Conservation (phyloP, 1,140 invertebrate genomes). For the Lepidostoma basale region DNA sequence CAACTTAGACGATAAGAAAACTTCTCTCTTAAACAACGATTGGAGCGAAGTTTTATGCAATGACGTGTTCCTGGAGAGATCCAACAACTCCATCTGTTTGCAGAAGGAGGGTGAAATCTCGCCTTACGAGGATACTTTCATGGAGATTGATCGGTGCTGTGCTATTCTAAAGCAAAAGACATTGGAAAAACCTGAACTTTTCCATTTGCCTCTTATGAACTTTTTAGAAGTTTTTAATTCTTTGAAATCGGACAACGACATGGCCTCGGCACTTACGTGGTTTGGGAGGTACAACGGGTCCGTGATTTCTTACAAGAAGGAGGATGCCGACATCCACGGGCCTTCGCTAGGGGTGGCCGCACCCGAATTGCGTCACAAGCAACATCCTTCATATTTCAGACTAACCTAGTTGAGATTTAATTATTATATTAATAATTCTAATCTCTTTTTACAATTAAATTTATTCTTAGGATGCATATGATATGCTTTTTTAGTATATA, state of each 20-base stretch:
- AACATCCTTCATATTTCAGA: slow-evolving; percentile 11
- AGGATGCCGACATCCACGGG: not conserved
- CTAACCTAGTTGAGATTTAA: slow-evolving; percentile 10
- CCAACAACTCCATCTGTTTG: slow-evolving; percentile 11
- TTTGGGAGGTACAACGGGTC: slow-evolving; percentile 4
- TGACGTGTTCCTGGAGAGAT: slow-evolving; percentile 21
- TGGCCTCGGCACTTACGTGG: not conserved
- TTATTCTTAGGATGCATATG: not conserved
- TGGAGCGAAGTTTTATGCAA: slow-evolving; percentile 13
- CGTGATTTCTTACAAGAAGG: slow-evolving; percentile 12
- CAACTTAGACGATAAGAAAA: slow-evolving; percentile 7
- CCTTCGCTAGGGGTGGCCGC: not conserved
- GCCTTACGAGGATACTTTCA: slow-evolving; percentile 1
- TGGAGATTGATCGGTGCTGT: slow-evolving; percentile 8
- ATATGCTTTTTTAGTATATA: not conserved
- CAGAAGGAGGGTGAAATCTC: slow-evolving; percentile 1
- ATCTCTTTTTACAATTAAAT: not conserved
- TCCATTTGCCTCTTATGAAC: slow-evolving; percentile 12
- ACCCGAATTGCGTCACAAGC: not conserved
- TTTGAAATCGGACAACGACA: not conserved
- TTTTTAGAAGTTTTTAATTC: slow-evolving; percentile 13
- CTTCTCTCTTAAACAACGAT: not conserved
- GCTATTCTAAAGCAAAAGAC: slow-evolving; percentile 11
- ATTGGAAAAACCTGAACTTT: slow-evolving; percentile 4
- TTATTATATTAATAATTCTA: slow-evolving; percentile 16